A percentile compares a stretch with the other conserved stretches of the same genome.
These are phyloP conservation scores for Chrosomus eos DNA, from an alignment of 2,797 vertebrate species.

Conservation along the genomic window DNA sequence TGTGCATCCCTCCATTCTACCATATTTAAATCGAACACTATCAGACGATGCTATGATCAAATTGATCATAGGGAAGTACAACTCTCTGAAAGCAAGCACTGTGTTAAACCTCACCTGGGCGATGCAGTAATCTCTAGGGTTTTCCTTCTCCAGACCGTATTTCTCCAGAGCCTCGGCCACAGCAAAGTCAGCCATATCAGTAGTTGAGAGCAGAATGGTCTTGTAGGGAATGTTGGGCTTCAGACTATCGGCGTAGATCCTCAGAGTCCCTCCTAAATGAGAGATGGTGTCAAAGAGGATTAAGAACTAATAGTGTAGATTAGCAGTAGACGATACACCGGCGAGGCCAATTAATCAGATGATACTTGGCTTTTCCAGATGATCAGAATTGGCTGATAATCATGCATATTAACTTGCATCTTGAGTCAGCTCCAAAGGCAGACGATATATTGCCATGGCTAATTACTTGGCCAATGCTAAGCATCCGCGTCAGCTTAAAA, in stretches of 20 bases:
- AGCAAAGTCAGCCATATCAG: slow-evolving; percentile 93
- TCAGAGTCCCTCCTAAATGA: slow-evolving; percentile 89
- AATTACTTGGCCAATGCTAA: background rate
- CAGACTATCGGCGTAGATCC: slow-evolving; percentile 96
- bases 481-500: background rate
- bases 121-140: slow-evolving; percentile 94
- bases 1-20: background rate
- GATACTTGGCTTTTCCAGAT: background rate
- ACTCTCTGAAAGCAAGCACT: background rate
- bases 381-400: background rate
- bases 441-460: background rate
- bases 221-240: slow-evolving; percentile 98
- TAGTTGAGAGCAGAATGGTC: slow-evolving; percentile 95
- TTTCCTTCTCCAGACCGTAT: slow-evolving; percentile 95
- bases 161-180: slow-evolving; percentile 96
- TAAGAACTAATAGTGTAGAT: background rate
- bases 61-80: background rate
- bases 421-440: slow-evolving; percentile 3
- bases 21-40: background rate
- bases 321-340: background rate
- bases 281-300: background rate
- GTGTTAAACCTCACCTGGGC: slow-evolving; percentile 82
- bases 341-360: background rate
- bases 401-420: background rate
- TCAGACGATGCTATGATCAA: too few species aligned